Base-by-base conservation (phyloP, 2,113 vertebrate genomes). In the Lynx canadensis region DNA sequence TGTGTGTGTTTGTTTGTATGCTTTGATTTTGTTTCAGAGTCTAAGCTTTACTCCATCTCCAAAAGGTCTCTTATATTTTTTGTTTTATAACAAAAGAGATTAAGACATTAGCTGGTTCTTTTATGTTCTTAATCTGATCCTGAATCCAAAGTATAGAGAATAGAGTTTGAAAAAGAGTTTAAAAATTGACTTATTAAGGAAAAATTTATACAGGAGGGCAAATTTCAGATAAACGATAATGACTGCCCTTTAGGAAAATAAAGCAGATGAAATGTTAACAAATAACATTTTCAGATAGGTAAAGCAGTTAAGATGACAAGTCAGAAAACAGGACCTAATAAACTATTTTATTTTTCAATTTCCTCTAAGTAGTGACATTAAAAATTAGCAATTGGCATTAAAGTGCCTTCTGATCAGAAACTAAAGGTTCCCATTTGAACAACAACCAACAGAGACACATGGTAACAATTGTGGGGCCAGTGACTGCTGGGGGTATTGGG, bases 281-380 rank as follows among this genome's bases (percentile, higher is more conserved):
- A 55, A 29, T 38, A 85, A 38, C 14, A 83, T 88, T 94, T 93
- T 82, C n/a, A 88, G 87, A 52, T 38, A 96, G 33, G 33, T 88
- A 86, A 97, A 69, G 48, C 15, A 83, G 60, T 63, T 83, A 38
- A 83, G n/a, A 90, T 90, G 84, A 88, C 36, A 96, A 69, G 11
- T 81, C 2, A n/a, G 31, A 69, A 95, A 94, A 50, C 13, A 68
- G 7, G 10, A 86, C 21, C 23, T 89, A 89, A 74, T 89, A 15
- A 89, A 81, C 16, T 81, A 69, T n/a, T 96, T 93, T 80, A 57
- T 14, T 19, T 55, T 81, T 4, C 3, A 68, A 63, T 11, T 93
- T 86, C 12, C 85, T 36, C 38, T 69, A 38, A 66, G 45, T 55
- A 66, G 36, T 63, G 85, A 76, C 55, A 41, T 68, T 9, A 69